A percentile compares a stretch with the other conserved stretches of the same genome.
Evolutionary conservation across 2,888 invertebrate species (phyloP).

Genomic region (Tuberolachnus salignus): DNA sequence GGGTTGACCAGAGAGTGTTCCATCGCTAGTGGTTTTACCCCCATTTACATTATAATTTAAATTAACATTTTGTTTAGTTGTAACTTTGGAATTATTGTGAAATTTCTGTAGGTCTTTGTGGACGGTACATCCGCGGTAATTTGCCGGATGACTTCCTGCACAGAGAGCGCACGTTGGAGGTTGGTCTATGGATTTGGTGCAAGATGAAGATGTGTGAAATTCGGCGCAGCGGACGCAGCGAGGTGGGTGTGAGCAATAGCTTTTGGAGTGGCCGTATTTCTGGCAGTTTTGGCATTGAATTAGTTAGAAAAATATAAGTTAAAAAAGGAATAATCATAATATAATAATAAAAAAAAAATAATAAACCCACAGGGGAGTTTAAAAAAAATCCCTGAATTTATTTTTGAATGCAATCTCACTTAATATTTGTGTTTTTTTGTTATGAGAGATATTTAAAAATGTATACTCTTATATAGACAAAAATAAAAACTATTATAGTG

Average conservation of each 20-base stretch:
- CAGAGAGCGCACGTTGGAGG: too few relatives aligned
- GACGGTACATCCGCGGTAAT: too few relatives aligned
- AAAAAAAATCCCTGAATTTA: slow-evolving; percentile 13
- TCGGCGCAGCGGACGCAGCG: too few relatives aligned
- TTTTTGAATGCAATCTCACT: slow-evolving; percentile 36
- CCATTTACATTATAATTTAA: slow-evolving; percentile 24
- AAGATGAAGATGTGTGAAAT: too few relatives aligned
- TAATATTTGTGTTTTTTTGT: slow-evolving; percentile 19
- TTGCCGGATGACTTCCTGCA: too few relatives aligned
- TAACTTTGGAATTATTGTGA: too few relatives aligned
- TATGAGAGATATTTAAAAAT: slow-evolving; percentile 22
- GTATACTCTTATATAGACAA: slow-evolving; percentile 9
- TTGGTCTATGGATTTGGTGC: too few relatives aligned
- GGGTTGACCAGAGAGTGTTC: slow-evolving; percentile 26
- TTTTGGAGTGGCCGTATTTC: too few relatives aligned
- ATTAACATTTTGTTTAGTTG: too few relatives aligned
- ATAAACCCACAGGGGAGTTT: slow-evolving; percentile 34
- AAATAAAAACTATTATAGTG: slow-evolving; percentile 24
- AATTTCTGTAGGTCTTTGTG: too few relatives aligned
- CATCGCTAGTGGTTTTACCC: slow-evolving; percentile 29
- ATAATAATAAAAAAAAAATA: slow-evolving; percentile 39
- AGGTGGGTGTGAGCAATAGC: too few relatives aligned
- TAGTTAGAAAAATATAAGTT: slow-evolving; percentile 45
- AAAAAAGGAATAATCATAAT: slow-evolving; percentile 26
- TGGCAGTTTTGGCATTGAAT: too few relatives aligned